phyloP scores from a whole-genome alignment of 1,140 invertebrate species.

The Diachasmimorpha longicaudata region DNA sequence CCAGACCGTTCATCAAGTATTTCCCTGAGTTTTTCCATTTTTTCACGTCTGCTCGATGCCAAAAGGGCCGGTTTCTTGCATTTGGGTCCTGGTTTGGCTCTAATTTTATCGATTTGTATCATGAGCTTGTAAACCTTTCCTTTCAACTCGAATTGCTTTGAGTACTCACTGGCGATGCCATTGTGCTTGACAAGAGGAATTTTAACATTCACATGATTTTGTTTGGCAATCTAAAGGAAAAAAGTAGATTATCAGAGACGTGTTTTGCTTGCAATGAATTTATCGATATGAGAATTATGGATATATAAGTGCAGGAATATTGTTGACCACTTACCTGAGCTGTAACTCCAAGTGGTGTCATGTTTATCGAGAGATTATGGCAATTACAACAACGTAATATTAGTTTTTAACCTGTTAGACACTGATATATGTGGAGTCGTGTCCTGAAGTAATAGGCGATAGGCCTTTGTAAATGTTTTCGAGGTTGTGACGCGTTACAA shows the following conservation, averaged over 20 bases:
- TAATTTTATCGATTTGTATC: constrained; percentile 54
- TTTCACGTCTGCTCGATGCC: background rate
- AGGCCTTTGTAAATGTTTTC: no score
- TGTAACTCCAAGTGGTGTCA: background rate
- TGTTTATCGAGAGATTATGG: background rate
- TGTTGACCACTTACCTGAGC: background rate
- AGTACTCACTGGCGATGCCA: constrained; percentile 4
- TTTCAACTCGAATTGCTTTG: constrained; percentile 6
- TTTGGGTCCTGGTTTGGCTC: constrained; percentile 40
- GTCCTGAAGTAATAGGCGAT: no score
- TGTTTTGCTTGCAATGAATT: background rate
- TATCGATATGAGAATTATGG: background rate
- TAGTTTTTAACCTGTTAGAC: background rate
- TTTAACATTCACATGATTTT: background rate
- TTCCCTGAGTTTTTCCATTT: background rate
- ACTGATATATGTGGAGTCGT: no score
- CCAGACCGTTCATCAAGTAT: background rate
- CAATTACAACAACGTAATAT: background rate
- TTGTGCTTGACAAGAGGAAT: background rate
- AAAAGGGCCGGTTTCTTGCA: constrained; percentile 26
- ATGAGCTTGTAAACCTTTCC: constrained; percentile 44
- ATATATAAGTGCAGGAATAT: background rate
- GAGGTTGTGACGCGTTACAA: no score
- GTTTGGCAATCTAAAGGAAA: background rate
- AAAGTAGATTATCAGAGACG: background rate